phyloP scores from a whole-genome alignment of 2,113 vertebrate genomes.

The Aplodontia rufa region DNA sequence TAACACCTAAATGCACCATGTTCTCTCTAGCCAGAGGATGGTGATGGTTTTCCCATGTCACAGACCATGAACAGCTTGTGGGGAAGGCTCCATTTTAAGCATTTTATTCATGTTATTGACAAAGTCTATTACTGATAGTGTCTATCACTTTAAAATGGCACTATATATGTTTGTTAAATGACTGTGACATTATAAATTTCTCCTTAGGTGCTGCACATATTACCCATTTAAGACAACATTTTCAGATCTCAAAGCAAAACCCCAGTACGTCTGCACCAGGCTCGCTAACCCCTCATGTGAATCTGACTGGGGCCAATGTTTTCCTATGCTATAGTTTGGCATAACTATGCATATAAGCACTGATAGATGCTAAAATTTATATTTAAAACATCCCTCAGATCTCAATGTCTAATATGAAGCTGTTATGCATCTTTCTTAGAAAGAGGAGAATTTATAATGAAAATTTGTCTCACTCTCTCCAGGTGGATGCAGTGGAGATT shows the following conservation, averaged over 20 bases:
- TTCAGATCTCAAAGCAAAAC: not conserved
- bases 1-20: not conserved
- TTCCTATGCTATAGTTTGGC: not conserved
- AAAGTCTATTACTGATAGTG: not conserved
- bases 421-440: not conserved
- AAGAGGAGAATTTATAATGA: conserved; percentile 1
- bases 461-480: not conserved
- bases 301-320: not conserved
- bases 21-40: not conserved
- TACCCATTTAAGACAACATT: not conserved
- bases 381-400: not conserved
- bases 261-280: not conserved
- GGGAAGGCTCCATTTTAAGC: not conserved
- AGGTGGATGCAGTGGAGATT: not conserved
- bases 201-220: not conserved
- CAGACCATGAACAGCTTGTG: not conserved
- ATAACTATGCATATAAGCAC: not conserved
- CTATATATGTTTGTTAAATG: not conserved
- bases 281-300: not conserved
- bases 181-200: not conserved
- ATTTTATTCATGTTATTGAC: not conserved
- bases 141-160: not conserved
- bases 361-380: not conserved
- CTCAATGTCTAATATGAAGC: not conserved
- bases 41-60: not conserved